A percentile compares a stretch with the other conserved stretches of the same genome.
phyloP scores from a whole-genome alignment of 1,140 invertebrate genomes.

The Apolygus lucorum region DNA sequence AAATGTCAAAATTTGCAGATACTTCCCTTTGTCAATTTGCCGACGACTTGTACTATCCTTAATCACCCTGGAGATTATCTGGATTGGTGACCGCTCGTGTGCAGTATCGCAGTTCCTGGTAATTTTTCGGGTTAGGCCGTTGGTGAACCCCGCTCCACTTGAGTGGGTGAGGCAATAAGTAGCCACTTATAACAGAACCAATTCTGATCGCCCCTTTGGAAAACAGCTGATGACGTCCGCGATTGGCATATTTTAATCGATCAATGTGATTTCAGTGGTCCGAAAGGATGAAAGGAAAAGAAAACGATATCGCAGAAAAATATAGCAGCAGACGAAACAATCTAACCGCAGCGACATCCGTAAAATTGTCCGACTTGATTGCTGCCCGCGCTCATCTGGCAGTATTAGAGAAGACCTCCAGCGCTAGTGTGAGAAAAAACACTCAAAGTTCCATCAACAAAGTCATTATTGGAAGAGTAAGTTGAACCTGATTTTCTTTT shows the following conservation, averaged over 20 bases:
- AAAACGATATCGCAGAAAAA: conserved; percentile 58
- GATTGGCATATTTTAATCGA: no score
- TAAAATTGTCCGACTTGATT: conserved; percentile 62
- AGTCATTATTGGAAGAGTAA: conserved; percentile 71
- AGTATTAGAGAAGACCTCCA: conserved; percentile 81
- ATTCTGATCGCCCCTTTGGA: not conserved
- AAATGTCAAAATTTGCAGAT: no score
- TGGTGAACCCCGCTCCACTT: no score
- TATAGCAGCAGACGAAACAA: conserved; percentile 58
- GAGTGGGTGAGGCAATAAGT: no score
- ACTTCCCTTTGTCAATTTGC: no score
- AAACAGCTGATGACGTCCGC: no score
- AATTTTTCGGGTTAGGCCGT: no score
- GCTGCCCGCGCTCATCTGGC: conserved; percentile 73
- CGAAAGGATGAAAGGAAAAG: conserved; percentile 62
- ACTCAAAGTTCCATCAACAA: conserved; percentile 73
- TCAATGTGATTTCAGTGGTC: conserved; percentile 68
- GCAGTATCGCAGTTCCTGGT: no score
- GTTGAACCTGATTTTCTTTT: no score
- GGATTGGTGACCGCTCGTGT: not conserved
- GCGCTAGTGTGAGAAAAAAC: conserved; percentile 64
- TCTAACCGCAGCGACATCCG: conserved; percentile 52
- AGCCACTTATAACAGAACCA: not conserved
- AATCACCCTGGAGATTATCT: no score
- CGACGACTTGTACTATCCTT: no score